These are phyloP conservation scores for Alces alces DNA, from an alignment of 2,113 vertebrate species.

Conservation along the genomic window DNA sequence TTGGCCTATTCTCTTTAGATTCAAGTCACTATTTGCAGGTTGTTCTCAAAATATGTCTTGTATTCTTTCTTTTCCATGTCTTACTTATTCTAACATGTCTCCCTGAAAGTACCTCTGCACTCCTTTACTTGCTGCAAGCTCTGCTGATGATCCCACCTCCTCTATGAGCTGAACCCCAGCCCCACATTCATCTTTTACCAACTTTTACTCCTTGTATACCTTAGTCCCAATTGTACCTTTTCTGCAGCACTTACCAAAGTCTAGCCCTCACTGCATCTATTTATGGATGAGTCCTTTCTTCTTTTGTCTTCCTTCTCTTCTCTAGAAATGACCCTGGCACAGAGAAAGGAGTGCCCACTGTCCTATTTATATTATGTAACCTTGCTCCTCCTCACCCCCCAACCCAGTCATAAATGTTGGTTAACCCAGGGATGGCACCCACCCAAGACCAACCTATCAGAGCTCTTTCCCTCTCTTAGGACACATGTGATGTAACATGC, in stretches of 20 bases:
- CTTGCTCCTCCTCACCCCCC: not conserved
- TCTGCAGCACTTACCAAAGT: not conserved
- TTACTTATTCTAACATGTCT: not conserved
- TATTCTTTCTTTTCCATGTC: not conserved
- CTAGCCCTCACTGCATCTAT: not conserved
- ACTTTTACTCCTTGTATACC: not conserved
- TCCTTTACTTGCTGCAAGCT: not conserved
- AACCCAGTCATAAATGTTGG: not conserved
- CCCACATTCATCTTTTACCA: not conserved
- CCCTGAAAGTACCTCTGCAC: not conserved
- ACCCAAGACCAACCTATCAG: not conserved
- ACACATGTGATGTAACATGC: not conserved
- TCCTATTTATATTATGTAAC: not conserved
- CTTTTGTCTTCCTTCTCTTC: not conserved
- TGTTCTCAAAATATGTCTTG: not conserved
- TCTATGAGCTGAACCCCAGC: not conserved
- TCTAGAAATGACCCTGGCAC: not conserved
- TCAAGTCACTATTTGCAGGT: not conserved
- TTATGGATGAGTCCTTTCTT: not conserved
- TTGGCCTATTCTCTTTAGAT: not conserved
- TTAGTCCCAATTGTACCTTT: not conserved
- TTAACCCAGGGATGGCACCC: not conserved
- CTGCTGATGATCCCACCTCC: not conserved
- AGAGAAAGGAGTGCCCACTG: not conserved
- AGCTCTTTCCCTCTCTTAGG: not conserved